Base-by-base conservation (phyloP, 1,140 invertebrate genomes). In the Diprion similis region DNA sequence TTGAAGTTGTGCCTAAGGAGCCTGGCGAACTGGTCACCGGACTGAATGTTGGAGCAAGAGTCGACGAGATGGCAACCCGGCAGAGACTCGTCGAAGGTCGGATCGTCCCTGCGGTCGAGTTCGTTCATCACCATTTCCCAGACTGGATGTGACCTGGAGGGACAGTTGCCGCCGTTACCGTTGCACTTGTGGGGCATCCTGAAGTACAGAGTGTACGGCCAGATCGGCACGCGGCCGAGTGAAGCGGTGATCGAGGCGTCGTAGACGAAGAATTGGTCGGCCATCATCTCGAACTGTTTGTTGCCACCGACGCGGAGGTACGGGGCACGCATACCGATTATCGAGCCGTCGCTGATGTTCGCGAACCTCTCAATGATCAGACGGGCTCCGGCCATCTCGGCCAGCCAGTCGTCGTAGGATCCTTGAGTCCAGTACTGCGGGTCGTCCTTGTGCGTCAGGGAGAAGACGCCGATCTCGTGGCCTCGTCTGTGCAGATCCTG, bases 71-170 rank as follows among this genome's bases (percentile, higher is more conserved):
- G 95, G 89, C 96, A 98, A 92, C 94, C 95, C 47, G 95, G 95
- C 64, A 97, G 89, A 0, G 93, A 95, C 86, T 97, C 96, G 81
- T 97, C 95, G 82, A 97, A 96, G 0, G 94, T 94, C 4, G 95
- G 95, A 83, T 97, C 95, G 82, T 97, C 96, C 85, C 96, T 91
- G 84, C 96, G 92, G 88, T 98, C 96, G 77, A 98, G 86, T 85
- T 97, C 96, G 87, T 97, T 98, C 95, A 98, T 97, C 37, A 97
- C 96, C 92, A 98, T 97, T 89, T 98, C 96, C 96, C 96, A 98
- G 64, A 97, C 95, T 51, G 96, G 95, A 80, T 97, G 96, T 76
- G 94, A 95, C 80, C 95, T 90, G 46, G 94, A 96, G 19, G 96
- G 96, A 82, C 96, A 97, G 82, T 97, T 97, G 79, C 97, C 94